Evolutionary conservation across 1,140 invertebrate species (phyloP), one percentile per base, ranked within the genome.

Genomic region (Caenorhabditis tropicalis): DNA sequence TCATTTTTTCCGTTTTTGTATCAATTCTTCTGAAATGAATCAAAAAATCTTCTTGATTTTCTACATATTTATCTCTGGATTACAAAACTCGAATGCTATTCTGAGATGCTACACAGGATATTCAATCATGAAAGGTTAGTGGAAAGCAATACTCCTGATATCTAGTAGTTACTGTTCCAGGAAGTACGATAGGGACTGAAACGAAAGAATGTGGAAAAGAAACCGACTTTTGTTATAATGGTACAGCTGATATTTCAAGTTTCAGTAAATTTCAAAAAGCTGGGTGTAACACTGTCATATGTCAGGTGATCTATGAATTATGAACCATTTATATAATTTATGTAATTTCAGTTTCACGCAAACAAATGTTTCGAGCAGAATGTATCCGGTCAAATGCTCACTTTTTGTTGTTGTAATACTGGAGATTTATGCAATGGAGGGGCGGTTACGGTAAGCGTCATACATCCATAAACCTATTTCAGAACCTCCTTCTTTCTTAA

Each of bases 211-310:
- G 65, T 24, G 65, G 65, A 10, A 74, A 74, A n/a, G 65, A 74
- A 43, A 74, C 65, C 15, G 65, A 74, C 21, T 74, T 21, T 46
- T 74, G 65, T 74, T 74, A 74, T 24, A 74, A 74, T 46, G 65
- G 65, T 43, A 74, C 65, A 10, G 65, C 65, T 12, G 65, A 74
- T 74, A 43, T 74, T 46, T 74, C 65, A 15, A 43, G 19, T 6
- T 74, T 74, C 36, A 74, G 65, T n/a, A 74, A 74, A 24, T 74
- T 74, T 12, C 65, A 74, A n/a, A 74, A 74, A 74, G 65, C 65
- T 27, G 65, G 65, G 12, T 74, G 65, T 46, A 74, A 74, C n/a
- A 74, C 65, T 7, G 33, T 74, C 7, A 74, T 74, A 15, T 74
- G 65, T 74, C 65, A 74, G 65, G 65, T 74, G 39, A 19, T 29